Conservation (phyloP, 2,797 vertebrate genomes). For the Hirundo rustica region DNA sequence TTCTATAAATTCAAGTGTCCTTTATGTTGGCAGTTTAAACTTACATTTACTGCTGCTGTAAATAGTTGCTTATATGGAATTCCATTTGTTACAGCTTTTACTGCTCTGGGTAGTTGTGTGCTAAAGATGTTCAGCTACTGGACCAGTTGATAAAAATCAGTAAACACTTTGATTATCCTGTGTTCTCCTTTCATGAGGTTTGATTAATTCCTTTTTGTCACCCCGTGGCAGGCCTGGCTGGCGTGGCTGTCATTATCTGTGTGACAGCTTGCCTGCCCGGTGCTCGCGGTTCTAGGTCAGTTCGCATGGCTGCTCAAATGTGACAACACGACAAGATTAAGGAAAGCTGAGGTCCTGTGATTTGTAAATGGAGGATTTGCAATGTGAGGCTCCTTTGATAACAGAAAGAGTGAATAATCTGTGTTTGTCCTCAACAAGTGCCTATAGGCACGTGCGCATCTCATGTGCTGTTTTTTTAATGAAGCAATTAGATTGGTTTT, state of each 20-base stretch:
- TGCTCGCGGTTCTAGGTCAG: slow-evolving; percentile 60
- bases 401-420: slow-evolving; percentile 34
- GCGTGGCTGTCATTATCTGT: slow-evolving; percentile 49
- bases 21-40: slow-evolving; percentile 29
- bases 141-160: slow-evolving; percentile 26
- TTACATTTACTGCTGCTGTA: not conserved
- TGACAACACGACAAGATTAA: slow-evolving; percentile 73
- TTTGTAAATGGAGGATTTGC: slow-evolving; percentile 66
- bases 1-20: slow-evolving; percentile 45
- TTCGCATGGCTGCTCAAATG: slow-evolving; percentile 57
- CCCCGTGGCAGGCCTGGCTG: slow-evolving; percentile 26
- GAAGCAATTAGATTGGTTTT: not conserved
- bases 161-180: slow-evolving; percentile 9
- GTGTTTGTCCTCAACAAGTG: slow-evolving; percentile 36
- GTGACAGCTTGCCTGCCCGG: slow-evolving; percentile 50
- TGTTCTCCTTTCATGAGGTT: not conserved
- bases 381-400: slow-evolving; percentile 57
- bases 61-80: slow-evolving; percentile 16
- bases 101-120: not conserved
- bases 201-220: slow-evolving; percentile 37
- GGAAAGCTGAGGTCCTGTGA: slow-evolving; percentile 49
- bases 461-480: not conserved
- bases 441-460: not conserved
- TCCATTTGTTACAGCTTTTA: not conserved
- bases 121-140: not conserved